Conservation (phyloP, 2,113 vertebrate species). For the Scolopax mira region DNA sequence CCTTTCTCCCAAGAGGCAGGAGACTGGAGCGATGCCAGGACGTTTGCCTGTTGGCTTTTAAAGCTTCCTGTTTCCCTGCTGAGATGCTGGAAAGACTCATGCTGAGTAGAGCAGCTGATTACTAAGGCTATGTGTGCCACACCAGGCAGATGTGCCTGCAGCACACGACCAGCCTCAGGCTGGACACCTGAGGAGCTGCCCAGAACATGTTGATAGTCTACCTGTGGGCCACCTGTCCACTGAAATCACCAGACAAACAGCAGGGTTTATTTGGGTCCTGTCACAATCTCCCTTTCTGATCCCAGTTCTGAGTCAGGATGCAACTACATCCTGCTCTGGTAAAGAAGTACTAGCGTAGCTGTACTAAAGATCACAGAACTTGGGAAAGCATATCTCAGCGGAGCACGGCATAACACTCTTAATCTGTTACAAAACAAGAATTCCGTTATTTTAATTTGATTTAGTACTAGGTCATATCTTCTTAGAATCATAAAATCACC, state of each 20-base stretch:
- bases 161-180: background rate
- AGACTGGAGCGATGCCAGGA: background rate
- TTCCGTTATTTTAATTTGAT: background rate
- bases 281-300: background rate
- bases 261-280: background rate
- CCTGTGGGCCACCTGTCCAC: background rate
- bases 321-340: background rate
- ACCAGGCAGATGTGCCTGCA: background rate
- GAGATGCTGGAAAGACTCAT: background rate
- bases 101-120: background rate
- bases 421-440: background rate
- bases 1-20: background rate
- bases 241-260: background rate
- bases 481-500: background rate
- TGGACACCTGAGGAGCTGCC: background rate
- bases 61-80: background rate
- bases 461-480: background rate
- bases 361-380: background rate
- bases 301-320: background rate
- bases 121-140: accelerated
- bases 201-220: background rate
- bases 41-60: background rate
- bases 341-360: background rate
- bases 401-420: background rate
- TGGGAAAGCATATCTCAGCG: background rate